Percentiles rank a stretch among this genome's conserved stretches.
Conservation (phyloP, 2,797 vertebrate species). For the Mergus octosetaceus region DNA sequence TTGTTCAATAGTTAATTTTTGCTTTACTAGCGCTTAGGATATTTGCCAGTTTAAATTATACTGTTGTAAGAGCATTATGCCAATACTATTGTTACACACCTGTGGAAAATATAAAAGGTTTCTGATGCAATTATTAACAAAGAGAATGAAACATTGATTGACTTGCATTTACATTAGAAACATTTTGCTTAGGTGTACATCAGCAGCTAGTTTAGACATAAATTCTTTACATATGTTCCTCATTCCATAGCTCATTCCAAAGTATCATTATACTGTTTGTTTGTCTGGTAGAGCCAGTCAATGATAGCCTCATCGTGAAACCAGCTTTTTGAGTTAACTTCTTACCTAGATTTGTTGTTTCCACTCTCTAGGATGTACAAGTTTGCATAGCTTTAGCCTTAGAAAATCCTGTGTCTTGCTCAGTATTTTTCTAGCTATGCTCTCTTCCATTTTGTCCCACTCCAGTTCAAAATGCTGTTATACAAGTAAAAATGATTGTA, state of each 20-base stretch:
- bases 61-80: not conserved
- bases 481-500: not conserved
- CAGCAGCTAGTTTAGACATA: not conserved
- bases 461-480: not conserved
- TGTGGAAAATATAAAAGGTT: not conserved
- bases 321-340: not conserved
- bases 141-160: not conserved
- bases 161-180: not conserved
- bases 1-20: not conserved
- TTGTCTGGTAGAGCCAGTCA: not conserved
- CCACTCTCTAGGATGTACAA: not conserved
- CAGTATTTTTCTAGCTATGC: not conserved
- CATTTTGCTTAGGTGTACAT: not conserved
- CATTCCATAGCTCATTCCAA: not conserved
- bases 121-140: not conserved
- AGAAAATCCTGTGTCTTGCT: not conserved
- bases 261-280: not conserved
- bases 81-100: not conserved
- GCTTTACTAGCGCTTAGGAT: not conserved
- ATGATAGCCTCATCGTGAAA: not conserved
- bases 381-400: not conserved
- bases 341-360: conserved; percentile 3
- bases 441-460: not conserved
- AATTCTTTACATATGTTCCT: not conserved
- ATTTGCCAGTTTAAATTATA: not conserved